Evolutionary conservation across 2,113 vertebrate genomes (phyloP).

Genomic region (Serinus canaria): DNA sequence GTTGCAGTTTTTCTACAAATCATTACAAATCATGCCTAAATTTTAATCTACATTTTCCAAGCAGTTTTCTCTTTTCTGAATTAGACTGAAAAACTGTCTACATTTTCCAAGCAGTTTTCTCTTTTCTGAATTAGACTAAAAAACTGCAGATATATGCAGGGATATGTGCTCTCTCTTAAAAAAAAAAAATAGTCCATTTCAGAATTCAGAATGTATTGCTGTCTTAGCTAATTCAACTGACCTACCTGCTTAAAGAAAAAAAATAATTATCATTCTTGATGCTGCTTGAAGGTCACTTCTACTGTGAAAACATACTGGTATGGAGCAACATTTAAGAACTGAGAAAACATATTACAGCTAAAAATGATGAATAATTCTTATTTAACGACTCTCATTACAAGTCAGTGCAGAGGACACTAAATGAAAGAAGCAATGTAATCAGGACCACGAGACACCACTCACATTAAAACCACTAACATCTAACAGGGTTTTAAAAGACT

Average conservation of each 20-base stretch:
- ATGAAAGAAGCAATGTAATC: neutral
- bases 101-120: neutral
- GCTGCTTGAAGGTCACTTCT: neutral
- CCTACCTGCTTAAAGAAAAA: neutral
- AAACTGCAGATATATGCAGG: neutral
- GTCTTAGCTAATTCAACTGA: neutral
- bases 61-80: neutral
- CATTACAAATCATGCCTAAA: neutral
- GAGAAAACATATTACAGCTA: neutral
- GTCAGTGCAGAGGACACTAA: neutral
- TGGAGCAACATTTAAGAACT: neutral
- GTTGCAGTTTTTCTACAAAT: neutral
- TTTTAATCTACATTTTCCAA: neutral
- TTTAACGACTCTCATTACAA: neutral
- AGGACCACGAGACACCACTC: neutral
- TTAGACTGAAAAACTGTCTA: neutral
- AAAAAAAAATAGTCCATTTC: neutral
- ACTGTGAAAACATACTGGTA: neutral
- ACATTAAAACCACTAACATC: neutral
- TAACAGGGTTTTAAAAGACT: neutral
- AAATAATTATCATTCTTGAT: neutral
- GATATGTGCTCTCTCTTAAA: neutral
- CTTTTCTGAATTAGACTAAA: neutral
- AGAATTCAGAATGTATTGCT: neutral
- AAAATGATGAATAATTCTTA: neutral